These are phyloP conservation scores for Mycalesis mineus DNA, from an alignment of 2,888 invertebrate genomes.

Conservation along the genomic window DNA sequence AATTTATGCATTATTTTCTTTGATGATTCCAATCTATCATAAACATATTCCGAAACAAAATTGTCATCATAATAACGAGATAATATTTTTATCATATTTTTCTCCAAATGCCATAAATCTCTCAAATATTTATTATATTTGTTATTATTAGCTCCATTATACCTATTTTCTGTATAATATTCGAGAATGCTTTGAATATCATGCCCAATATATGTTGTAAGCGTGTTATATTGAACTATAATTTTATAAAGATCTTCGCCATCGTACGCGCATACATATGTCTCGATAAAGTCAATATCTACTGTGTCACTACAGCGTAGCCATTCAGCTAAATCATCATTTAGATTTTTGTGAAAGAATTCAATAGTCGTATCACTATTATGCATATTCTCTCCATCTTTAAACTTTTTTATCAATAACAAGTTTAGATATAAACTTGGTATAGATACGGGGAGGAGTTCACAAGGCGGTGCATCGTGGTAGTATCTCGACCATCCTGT, in stretches of 20 bases:
- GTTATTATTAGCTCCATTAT: conserved; percentile 30
- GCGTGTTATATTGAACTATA: no score
- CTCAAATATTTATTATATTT: conserved; percentile 31
- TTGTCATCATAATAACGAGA: conserved; percentile 36
- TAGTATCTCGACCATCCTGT: conserved; percentile 86
- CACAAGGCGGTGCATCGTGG: conserved; percentile 82
- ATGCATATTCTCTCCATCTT: conserved; percentile 31
- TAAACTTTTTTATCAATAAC: conserved; percentile 60
- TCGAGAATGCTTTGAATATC: no score
- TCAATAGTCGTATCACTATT: conserved; percentile 23
- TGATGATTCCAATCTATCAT: conserved; percentile 33
- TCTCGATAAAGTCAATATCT: no score
- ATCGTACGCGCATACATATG: no score
- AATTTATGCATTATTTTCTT: conserved; percentile 21
- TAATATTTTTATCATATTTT: conserved; percentile 31
- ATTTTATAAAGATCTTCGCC: no score
- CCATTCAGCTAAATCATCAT: conserved; percentile 17
- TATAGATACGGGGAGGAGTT: conserved; percentile 79
- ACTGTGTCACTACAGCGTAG: no score
- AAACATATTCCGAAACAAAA: conserved; percentile 43
- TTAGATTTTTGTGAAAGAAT: conserved; percentile 37
- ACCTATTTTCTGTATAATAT: conserved; percentile 17
- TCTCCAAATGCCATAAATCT: conserved; percentile 32
- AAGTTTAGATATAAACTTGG: conserved; percentile 81
- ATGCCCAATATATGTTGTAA: no score